These are phyloP conservation scores for Clarias pachynema DNA, from an alignment of 2,797 vertebrate species.

Conservation along the genomic window DNA sequence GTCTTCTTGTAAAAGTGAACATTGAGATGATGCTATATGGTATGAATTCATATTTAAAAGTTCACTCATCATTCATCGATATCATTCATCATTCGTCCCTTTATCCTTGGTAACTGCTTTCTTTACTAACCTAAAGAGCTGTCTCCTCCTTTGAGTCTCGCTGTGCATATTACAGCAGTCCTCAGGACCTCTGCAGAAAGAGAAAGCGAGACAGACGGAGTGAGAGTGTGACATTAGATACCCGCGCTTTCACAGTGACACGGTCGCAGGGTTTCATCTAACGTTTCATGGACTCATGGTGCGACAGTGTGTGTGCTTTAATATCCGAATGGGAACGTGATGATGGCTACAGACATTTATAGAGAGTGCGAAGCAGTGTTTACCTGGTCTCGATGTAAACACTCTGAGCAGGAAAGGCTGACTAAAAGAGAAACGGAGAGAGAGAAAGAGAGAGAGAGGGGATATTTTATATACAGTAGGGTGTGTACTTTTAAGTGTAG, in stretches of 20 bases:
- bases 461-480: constrained; percentile 40
- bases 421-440: constrained; percentile 73
- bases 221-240: background rate
- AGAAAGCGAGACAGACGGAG: constrained; percentile 55
- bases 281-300: background rate
- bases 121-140: constrained; percentile 88
- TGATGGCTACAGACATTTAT: constrained; percentile 14
- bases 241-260: background rate
- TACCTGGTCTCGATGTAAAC: constrained; percentile 92
- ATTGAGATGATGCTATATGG: background rate
- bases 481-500: background rate
- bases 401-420: constrained; percentile 85
- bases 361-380: constrained; percentile 44
- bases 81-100: background rate
- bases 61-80: background rate
- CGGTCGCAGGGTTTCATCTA: background rate
- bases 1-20: background rate
- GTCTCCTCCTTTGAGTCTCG: constrained; percentile 91
- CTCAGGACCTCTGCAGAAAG: constrained; percentile 73
- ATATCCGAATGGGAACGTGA: background rate
- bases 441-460: constrained; percentile 58
- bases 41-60: background rate
- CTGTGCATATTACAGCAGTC: constrained; percentile 83
- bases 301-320: background rate
- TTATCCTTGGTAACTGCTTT: background rate